Evolutionary conservation across 2,888 invertebrate species (phyloP).

Genomic region (Adelognathus sp.): DNA sequence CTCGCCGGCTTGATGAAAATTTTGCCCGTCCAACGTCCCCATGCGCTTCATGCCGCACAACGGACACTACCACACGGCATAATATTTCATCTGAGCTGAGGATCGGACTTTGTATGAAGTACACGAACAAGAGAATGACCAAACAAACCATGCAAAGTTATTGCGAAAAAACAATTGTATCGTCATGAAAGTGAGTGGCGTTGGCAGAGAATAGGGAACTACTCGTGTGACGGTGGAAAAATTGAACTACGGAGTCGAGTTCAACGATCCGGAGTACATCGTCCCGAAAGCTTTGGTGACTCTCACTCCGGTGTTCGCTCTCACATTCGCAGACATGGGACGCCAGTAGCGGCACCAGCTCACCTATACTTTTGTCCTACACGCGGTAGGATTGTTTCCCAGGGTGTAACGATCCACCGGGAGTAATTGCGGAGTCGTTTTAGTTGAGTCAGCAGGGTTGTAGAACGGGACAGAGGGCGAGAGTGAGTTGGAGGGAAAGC

Average conservation of each 20-base stretch:
- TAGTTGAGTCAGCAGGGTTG: constrained; percentile 74
- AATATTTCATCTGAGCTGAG: constrained; percentile 3
- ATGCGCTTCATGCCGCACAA: neutral
- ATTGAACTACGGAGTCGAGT: constrained; percentile 27
- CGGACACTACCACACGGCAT: neutral
- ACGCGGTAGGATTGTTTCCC: constrained; percentile 73
- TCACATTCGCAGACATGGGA: constrained; percentile 38
- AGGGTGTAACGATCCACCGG: constrained; percentile 75
- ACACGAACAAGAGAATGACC: neutral
- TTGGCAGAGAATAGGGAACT: neutral
- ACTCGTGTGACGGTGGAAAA: constrained; percentile 4
- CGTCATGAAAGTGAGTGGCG: neutral
- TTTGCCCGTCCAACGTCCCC: neutral
- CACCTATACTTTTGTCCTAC: constrained; percentile 61
- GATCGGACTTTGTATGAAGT: neutral
- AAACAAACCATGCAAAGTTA: neutral
- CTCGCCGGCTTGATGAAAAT: neutral
- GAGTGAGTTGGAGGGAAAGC: constrained; percentile 48
- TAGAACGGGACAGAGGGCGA: constrained; percentile 51
- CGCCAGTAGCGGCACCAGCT: neutral
- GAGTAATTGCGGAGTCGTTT: constrained; percentile 78
- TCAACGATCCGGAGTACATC: constrained; percentile 38
- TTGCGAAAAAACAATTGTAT: neutral
- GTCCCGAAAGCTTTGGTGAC: constrained; percentile 25
- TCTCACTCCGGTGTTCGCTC: constrained; percentile 12